Base-by-base conservation (phyloP, 2,797 vertebrate genomes). In the Pagetopsis macropterus region DNA sequence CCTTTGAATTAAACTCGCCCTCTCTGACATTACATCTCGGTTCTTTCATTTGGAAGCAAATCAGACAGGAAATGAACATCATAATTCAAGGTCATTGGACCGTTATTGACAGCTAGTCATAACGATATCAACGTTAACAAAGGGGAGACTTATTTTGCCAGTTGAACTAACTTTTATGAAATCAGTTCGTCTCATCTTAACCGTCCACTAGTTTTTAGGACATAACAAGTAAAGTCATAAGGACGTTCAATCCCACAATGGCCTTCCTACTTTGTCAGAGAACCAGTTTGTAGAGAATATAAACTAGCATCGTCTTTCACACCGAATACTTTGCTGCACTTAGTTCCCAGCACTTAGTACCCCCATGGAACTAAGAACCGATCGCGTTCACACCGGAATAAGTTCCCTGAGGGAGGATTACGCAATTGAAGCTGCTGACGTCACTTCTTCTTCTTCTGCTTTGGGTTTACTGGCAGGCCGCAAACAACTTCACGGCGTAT, bases 241-340 rank as follows among this genome's bases (percentile, higher is more conserved):
- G 27, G 19, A 57, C 55, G 60, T 67, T 17, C 44, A 64, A 58
- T 73, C 31, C 50, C 27, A 48, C 61, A 52, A 3, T 43, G 13
- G 76, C 66, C 45, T 44, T 64, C 31, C 16, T 54, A 69, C 58
- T 65, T 69, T 59, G 27, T 54, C 61, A 72, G 48, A 72, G 48
- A 58, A 55, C 15, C 14, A 48, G 33, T 40, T 62, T 65, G 21
- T 49, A 16, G 16, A 71, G 43, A 81, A 44, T 52, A 70, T 49
- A 67, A 44, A 72, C 75, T 55, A 27, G 10, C 41, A 65, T 58
- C 45, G 27, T 67, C 21, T 21, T 21, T 21, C 21, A 21, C 21
- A 21, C 21, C 21, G 21, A 21, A 21, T 21, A 21, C 21, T 21
- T 21, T 21, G 21, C 21, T 21, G 21, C 21, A 23, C 2, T 23